Base-by-base conservation (phyloP, 2,888 invertebrate genomes). In the Temnothorax unifasciatus region DNA sequence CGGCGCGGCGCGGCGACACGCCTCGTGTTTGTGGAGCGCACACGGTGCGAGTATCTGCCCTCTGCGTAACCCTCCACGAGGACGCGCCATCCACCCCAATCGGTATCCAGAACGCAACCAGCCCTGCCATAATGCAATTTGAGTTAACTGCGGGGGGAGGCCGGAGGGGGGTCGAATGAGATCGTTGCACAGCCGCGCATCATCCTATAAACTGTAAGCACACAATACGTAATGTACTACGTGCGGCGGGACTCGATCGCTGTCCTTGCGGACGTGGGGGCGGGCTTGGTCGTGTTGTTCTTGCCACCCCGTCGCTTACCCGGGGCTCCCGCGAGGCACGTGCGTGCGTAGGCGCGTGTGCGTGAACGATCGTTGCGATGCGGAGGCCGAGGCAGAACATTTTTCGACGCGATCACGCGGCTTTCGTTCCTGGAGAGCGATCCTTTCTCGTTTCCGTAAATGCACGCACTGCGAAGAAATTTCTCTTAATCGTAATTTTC, bases 101-200 rank as follows among this genome's bases (percentile, higher is more conserved):
- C 86, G 87, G 84, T 85, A 84, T 83, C 82, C 74, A 79, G 90
- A 85, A 88, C 88, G 86, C 87, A 87, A 90, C 87, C 87, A 91
- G 89, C 90, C 90, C 90, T 90, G 89, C 91, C 87, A 86, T 93
- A 93, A 93, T 93, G 92, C 93, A 93, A 93, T 93, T 93, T 93
- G 92, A 93, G 93, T 93, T 93, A 93, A 93, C 93, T 93, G 91
- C 92, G 90, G 91, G 89, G 92, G 85, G 81, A 66, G 82, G 86
- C 81, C 82, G 82, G 34, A 66, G 52, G 52, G 25, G 64, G n/a
- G 13, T 59, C 64, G 75, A 81, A 59, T 71, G 79, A 59, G 79
- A 92, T 91, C 92, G 89, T 84, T 83, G 73, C 74, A 86, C 66
- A 47, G 87, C 87, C 89, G 84, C 88, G 89, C 86, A 90, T 88